phyloP scores from a whole-genome alignment of 2,888 invertebrate genomes.

The Acanthosoma haemorrhoidale region DNA sequence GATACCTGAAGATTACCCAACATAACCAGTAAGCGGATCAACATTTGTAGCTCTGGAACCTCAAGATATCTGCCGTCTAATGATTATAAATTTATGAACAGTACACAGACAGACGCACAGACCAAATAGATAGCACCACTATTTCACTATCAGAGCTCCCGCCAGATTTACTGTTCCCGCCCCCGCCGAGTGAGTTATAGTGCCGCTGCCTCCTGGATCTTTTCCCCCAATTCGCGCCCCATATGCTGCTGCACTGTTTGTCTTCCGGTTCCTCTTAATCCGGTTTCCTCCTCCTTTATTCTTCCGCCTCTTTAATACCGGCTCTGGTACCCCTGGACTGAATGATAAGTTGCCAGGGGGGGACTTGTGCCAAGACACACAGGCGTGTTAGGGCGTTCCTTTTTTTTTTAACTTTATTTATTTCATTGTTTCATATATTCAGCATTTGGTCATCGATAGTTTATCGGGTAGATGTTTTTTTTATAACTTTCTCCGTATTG shows the following conservation, averaged over 20 bases:
- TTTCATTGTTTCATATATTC: too few species aligned
- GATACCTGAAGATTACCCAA: too few species aligned
- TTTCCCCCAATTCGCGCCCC: constrained; percentile 21
- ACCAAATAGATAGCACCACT: background rate
- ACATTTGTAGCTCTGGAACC: too few species aligned
- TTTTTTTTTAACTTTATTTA: background rate
- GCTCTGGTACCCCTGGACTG: background rate
- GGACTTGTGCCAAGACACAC: background rate
- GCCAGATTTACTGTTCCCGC: constrained; percentile 9
- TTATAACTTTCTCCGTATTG: too few species aligned
- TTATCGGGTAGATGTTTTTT: too few species aligned
- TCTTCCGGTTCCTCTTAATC: constrained; percentile 10
- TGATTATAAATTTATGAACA: background rate
- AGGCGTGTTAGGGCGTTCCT: background rate
- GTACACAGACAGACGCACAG: background rate
- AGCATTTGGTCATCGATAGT: background rate
- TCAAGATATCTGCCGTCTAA: background rate
- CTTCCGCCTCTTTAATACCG: background rate
- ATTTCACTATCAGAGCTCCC: background rate
- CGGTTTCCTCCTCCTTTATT: background rate
- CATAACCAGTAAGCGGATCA: too few species aligned
- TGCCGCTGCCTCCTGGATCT: background rate
- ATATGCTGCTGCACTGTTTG: constrained; percentile 7
- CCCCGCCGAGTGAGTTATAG: background rate
- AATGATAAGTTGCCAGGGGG: background rate